Evolutionary conservation across 2,797 vertebrate genomes (phyloP), one percentile per base, ranked within the genome.

Genomic region (Megaceryle alcyon): DNA sequence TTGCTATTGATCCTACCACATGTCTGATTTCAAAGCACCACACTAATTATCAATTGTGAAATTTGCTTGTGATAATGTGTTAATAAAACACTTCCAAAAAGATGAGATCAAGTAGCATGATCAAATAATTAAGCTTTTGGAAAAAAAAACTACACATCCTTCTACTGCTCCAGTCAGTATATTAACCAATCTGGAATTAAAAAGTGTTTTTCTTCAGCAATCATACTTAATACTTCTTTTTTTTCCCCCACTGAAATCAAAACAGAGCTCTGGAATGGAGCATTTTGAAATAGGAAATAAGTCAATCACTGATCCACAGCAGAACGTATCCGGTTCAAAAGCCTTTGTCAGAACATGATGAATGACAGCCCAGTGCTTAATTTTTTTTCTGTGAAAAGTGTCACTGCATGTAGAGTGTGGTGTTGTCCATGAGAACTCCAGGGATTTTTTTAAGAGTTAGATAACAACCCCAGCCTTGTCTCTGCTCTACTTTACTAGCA

Each of bases 291-390:
- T 68, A 70, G 59, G 68, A 95, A 84, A 88, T 86, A 92, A 94
- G 80, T 85, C 88, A 95, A 31, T 88, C 78, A 44, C 26, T 57
- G 37, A 69, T 59, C 75, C 81, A 91, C 70, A 20, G 14, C 86
- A 88, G 69, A 95, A 95, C 0, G 1, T 79, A 65, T 60, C 51
- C 12, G 51, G 68, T 84, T 73, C 71, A 71, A 49, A 93, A 93
- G 31, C 51, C 68, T 84, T 60, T 94, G 93, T 94, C 91, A 91
- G 88, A 92, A 93, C 84, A 86, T 71, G 68, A 80, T 92, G 72
- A 80, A 81, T 48, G 66, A 66, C 79, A 56, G 69, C 56, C 23
- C 35, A 23, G 70, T 54, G 72, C 61, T 82, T 86, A 23, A 7
- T 3, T 73, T 72, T 86, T 86, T 86, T 87, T 41, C 71, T 48